Percentiles rank a stretch among this genome's conserved stretches.
These are phyloP conservation scores for Anser brachyrhynchus DNA, from an alignment of 2,113 vertebrate species.

Conservation along the genomic window DNA sequence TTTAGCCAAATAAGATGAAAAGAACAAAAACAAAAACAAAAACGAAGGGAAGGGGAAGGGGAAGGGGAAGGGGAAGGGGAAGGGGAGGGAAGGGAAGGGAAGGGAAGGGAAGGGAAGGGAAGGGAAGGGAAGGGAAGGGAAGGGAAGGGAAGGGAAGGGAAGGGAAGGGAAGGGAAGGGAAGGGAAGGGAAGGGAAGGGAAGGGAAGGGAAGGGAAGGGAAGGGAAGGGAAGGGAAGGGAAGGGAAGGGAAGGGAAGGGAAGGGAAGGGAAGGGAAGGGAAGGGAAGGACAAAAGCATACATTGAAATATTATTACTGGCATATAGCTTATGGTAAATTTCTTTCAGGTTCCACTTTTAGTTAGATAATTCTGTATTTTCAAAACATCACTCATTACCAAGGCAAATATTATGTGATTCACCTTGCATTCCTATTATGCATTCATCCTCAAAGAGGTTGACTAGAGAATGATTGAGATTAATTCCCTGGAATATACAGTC, in stretches of 20 bases:
- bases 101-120: too few relatives aligned
- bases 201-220: too few relatives aligned
- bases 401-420: not conserved
- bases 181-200: too few relatives aligned
- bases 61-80: too few relatives aligned
- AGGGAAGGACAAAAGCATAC: not conserved
- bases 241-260: too few relatives aligned
- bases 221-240: too few relatives aligned
- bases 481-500: not conserved
- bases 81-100: too few relatives aligned
- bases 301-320: not conserved
- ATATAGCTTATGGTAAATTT: not conserved
- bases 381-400: not conserved
- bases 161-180: too few relatives aligned
- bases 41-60: too few relatives aligned
- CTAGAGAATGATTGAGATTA: not conserved
- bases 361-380: not conserved
- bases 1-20: not conserved
- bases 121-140: too few relatives aligned
- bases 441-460: not conserved
- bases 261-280: not conserved
- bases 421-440: not conserved
- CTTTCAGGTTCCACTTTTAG: not conserved
- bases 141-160: too few relatives aligned
- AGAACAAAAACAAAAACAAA: not conserved